A percentile compares a stretch with the other conserved stretches of the same genome.
phyloP scores from a whole-genome alignment of 1,140 invertebrate genomes.

The Vollenhovia emeryi region DNA sequence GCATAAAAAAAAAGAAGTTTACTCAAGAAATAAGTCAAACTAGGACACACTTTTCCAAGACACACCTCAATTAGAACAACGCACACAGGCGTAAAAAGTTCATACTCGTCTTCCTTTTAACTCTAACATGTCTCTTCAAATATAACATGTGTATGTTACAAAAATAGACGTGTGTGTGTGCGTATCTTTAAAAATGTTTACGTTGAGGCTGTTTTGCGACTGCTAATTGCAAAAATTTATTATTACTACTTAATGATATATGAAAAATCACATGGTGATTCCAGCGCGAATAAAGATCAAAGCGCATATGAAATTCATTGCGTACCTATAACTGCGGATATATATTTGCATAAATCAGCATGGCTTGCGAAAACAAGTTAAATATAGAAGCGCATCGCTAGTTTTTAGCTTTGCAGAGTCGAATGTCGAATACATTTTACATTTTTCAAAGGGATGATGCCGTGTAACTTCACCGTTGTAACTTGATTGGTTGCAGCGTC shows the following conservation, averaged over 20 bases:
- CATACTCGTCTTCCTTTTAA: not conserved
- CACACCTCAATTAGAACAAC: not conserved
- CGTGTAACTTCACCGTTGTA: slow-evolving; percentile 50
- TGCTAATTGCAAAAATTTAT: slow-evolving; percentile 17
- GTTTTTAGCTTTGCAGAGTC: slow-evolving; percentile 48
- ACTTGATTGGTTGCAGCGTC: slow-evolving; percentile 58
- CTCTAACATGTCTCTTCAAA: not conserved
- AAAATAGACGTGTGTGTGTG: not conserved
- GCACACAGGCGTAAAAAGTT: not conserved
- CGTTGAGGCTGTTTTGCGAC: not conserved
- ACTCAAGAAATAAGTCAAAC: not conserved
- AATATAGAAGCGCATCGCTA: slow-evolving; percentile 50
- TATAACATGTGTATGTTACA: not conserved
- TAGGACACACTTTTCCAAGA: not conserved
- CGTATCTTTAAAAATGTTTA: not conserved
- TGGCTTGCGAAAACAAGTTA: slow-evolving; percentile 53
- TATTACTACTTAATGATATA: slow-evolving; percentile 33
- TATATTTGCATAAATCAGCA: slow-evolving; percentile 53
- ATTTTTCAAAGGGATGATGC: slow-evolving; percentile 57
- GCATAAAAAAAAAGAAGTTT: not conserved
- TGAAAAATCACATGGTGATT: not conserved
- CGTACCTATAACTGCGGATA: slow-evolving; percentile 19
- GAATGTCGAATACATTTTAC: slow-evolving; percentile 37
- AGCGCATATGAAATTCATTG: slow-evolving; percentile 40
- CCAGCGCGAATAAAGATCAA: slow-evolving; percentile 27